Evolutionary conservation across 2,888 invertebrate genomes (phyloP), one percentile per base, ranked within the genome.

Genomic region (Dinocampus coccinellae): DNA sequence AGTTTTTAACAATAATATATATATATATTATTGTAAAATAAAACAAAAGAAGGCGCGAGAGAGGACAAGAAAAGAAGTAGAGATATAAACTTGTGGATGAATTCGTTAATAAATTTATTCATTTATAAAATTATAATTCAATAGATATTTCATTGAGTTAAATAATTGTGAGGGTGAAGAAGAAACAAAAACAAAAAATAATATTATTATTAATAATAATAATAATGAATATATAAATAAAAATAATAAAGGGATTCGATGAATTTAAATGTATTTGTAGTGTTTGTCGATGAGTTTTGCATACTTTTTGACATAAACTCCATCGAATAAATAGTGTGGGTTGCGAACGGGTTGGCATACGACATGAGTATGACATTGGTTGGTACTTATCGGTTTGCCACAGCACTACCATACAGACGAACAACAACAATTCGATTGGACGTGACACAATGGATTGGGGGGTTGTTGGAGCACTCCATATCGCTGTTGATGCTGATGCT

Each of bases 1-100:
- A 72, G 70, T 72, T 74, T 72, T 72, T 61, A 68, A 70, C 70
- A 66, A 72, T 72, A 67, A 74, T 68, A 66, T 20, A 60, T 2
- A 13, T 42, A 42, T 42, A 13, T n/a, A n/a, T 42, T n/a, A 42
- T 42, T 42, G n/a, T 13, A 4, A 42, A 42, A n/a, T n/a, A n/a
- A 42, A 42, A 42, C 42, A 42, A 42, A 16, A 11, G 61, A n/a
- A n/a, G n/a, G n/a, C n/a, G n/a, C n/a, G n/a, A n/a, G 33, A 63
- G 29, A 20, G 58, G 34, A 13, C 33, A 33, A 4, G 24, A 58
- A 16, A 58, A 3, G 29, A 33, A 58, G 33, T 29, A 58, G 16
- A 58, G 26, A 10, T n/a, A n/a, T n/a, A n/a, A n/a, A n/a, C n/a
- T n/a, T n/a, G n/a, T n/a, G n/a, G n/a, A n/a, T n/a, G n/a, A n/a